Evolutionary conservation across 2,888 invertebrate species (phyloP), one percentile per base, ranked within the genome.

Genomic region (Keiferia lycopersicella): DNA sequence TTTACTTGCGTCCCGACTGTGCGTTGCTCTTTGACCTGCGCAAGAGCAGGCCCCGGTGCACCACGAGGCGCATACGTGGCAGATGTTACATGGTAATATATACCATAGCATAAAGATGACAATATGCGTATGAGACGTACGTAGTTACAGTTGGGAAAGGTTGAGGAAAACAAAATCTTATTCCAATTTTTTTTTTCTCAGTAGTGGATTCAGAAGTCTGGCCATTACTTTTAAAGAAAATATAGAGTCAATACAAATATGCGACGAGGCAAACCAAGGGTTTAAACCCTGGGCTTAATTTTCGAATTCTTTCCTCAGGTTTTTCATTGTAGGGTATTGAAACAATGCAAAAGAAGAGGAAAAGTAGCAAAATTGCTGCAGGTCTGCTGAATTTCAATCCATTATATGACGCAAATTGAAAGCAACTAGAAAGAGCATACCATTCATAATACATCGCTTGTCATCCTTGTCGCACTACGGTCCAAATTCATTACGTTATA

Each of bases 11-110:
- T 74, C 70, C 69, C 70, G 68, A 67, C 69, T 76, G 82, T 75
- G 61, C 84, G 67, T 77, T 82, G 83, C 79, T 80, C 85, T 83
- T 79, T 84, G 78, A 30, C 56, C 56, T 34, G 56, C 51, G 18
- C 34, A 12, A 34, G 51, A 7, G 20, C 6, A 7, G 10, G 7
- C 26, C 51, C 16, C 51, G 22, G 16, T 34, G 10, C 16, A 34
- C 26, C 56, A 56, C 56, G 56, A 11, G 16, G 16, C 6, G 7
- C 34, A 56, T 34, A 7, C 56, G 56, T 56, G 56, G 16, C 30
- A 14, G 3, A n/a, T 53, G 53, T n/a, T 3, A 45, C 20, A 51
- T 51, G 51, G 11, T 18, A 51, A 12, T 22, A 22, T 18, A 22
- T 51, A 22, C 51, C 22, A 51, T 51, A 6, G 20, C 51, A 51